A percentile compares a stretch with the other conserved stretches of the same genome.
phyloP scores from a whole-genome alignment of 2,113 vertebrate species.

The Eonycteris spelaea region DNA sequence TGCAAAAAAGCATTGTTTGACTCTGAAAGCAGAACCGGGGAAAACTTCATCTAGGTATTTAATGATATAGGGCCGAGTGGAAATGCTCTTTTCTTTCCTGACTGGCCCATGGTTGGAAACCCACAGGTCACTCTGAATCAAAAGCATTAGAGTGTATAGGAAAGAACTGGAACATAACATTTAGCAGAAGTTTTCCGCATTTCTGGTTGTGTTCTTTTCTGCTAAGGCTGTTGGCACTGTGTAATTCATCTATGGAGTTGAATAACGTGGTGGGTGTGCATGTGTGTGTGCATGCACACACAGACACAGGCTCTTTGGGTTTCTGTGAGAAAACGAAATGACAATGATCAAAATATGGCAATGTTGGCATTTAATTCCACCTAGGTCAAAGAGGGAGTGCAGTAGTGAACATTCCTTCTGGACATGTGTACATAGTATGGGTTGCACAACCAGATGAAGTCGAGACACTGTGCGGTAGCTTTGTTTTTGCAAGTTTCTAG shows the following conservation, averaged over 20 bases:
- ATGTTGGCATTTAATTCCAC: neutral
- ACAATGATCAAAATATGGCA: neutral
- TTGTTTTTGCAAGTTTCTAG: conserved; percentile 20
- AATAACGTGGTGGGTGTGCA: neutral
- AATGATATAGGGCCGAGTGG: neutral
- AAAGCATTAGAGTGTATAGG: conserved; percentile 2
- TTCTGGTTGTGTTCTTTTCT: neutral
- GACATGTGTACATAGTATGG: rapidly evolving
- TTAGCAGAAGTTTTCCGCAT: neutral
- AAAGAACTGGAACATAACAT: neutral
- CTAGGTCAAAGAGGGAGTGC: neutral
- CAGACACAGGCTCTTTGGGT: neutral
- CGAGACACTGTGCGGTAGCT: neutral
- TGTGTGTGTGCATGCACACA: rapidly evolving
- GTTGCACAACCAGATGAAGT: neutral
- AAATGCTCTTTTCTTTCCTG: neutral
- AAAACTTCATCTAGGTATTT: conserved; percentile 50
- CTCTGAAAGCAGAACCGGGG: neutral
- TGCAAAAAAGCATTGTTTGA: conserved; percentile 23
- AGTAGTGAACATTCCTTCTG: neutral
- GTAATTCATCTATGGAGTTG: neutral
- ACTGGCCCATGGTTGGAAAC: neutral
- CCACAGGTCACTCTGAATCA: neutral
- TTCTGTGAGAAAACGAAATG: neutral
- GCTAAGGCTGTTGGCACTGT: neutral